A percentile compares a stretch with the other conserved stretches of the same genome.
Evolutionary conservation across 2,113 vertebrate species (phyloP).

Genomic region (Parus major): DNA sequence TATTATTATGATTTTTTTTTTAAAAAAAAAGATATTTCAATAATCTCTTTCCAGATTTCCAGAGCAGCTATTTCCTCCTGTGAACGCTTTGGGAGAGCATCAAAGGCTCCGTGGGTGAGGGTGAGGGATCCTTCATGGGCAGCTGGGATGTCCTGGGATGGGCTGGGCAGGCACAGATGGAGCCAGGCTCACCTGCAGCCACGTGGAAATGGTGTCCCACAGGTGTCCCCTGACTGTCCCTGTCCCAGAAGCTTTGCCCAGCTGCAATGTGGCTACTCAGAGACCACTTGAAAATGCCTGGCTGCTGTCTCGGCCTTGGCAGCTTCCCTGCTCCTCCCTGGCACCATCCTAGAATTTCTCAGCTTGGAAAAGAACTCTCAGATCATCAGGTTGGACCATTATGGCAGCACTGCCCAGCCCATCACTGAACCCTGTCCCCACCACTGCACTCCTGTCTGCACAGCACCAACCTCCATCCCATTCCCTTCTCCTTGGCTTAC

Average conservation of each 20-base stretch:
- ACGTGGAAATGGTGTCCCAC: accelerated
- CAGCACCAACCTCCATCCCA: background rate
- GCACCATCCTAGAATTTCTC: background rate
- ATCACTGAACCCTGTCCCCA: background rate
- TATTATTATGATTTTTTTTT: background rate
- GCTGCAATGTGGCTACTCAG: background rate
- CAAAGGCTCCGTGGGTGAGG: background rate
- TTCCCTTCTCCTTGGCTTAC: background rate
- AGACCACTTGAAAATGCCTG: background rate
- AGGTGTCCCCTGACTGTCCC: too few relatives aligned
- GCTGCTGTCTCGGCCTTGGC: background rate
- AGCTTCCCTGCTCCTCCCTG: background rate
- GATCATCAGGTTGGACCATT: too few relatives aligned
- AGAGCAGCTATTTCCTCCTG: conserved; percentile 40
- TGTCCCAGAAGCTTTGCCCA: background rate
- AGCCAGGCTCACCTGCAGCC: background rate
- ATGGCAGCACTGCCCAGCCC: background rate
- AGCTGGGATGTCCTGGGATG: background rate
- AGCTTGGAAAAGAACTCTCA: background rate
- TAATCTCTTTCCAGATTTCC: conserved; percentile 53
- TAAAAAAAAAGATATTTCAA: background rate
- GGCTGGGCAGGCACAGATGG: background rate
- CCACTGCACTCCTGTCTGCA: accelerated
- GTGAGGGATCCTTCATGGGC: background rate
- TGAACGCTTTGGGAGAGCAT: background rate